These are phyloP conservation scores for Polyommatus iphigenia DNA, from an alignment of 2,888 invertebrate species.

Conservation along the genomic window DNA sequence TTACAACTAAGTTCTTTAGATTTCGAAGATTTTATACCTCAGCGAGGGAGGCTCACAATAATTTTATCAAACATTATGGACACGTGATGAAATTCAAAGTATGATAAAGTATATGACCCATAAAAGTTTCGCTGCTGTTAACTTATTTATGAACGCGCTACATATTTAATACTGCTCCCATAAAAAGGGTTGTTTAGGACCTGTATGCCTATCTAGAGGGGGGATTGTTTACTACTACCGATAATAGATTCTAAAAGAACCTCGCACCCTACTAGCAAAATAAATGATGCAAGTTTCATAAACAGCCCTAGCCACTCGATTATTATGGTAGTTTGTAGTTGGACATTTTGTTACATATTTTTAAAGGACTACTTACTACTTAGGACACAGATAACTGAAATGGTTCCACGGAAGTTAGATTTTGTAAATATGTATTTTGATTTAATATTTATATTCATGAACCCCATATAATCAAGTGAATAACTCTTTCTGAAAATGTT, in stretches of 20 bases:
- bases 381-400: too few relatives aligned
- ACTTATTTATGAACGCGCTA: conserved; percentile 74
- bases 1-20: background rate
- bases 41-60: conserved; percentile 49
- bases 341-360: background rate
- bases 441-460: too few relatives aligned
- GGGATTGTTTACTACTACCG: conserved; percentile 27
- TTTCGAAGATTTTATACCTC: background rate
- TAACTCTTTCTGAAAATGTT: too few relatives aligned
- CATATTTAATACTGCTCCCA: conserved; percentile 63
- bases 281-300: background rate
- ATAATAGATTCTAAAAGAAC: conserved; percentile 14
- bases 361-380: too few relatives aligned
- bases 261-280: conserved; percentile 7
- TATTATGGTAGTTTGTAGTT: background rate
- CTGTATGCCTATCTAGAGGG: conserved; percentile 18
- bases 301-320: background rate
- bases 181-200: conserved; percentile 40
- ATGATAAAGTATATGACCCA: conserved; percentile 74
- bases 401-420: too few relatives aligned
- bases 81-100: conserved; percentile 74
- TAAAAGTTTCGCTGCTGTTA: conserved; percentile 76
- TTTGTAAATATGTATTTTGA: too few relatives aligned
- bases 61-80: conserved; percentile 59
- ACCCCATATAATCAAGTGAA: too few relatives aligned